Evolutionary conservation across 2,888 invertebrate genomes (phyloP).

Genomic region (Frankliniella fusca): DNA sequence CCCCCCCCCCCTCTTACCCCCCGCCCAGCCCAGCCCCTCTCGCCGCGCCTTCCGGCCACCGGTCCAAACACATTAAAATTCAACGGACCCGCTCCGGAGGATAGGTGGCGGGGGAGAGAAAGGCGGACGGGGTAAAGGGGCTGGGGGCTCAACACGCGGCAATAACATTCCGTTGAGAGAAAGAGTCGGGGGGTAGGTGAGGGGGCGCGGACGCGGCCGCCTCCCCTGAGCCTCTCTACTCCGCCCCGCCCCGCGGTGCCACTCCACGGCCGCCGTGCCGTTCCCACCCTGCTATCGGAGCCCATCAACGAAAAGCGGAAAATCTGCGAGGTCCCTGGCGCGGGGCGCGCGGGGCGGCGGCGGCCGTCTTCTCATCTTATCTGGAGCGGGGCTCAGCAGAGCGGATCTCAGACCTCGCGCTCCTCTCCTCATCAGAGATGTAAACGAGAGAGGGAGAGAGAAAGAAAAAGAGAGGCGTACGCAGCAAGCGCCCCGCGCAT

Average conservation of each 20-base stretch:
- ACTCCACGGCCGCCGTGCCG: background rate
- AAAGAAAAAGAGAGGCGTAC: background rate
- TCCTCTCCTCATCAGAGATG: too few species aligned
- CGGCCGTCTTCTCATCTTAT: background rate
- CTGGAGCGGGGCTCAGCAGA: background rate
- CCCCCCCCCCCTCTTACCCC: background rate
- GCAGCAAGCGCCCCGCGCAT: background rate
- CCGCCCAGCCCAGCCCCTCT: background rate
- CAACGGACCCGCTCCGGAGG: background rate
- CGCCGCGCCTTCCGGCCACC: background rate
- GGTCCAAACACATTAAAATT: constrained; percentile 25
- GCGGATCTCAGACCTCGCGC: background rate
- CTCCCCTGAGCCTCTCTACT: too few species aligned
- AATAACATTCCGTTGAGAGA: constrained; percentile 12
- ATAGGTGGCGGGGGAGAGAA: background rate
- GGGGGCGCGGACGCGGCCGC: too few species aligned
- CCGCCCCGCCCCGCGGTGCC: too few species aligned
- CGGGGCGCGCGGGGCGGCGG: background rate
- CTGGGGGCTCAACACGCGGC: constrained; percentile 4
- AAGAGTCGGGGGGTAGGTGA: too few species aligned
- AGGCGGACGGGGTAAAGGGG: background rate
- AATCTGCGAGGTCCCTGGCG: too few species aligned
- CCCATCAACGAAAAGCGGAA: too few species aligned
- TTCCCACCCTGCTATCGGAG: background rate
- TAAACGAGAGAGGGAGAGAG: background rate